phyloP scores from a whole-genome alignment of 2,113 vertebrate species.

The Mohoua ochrocephala region DNA sequence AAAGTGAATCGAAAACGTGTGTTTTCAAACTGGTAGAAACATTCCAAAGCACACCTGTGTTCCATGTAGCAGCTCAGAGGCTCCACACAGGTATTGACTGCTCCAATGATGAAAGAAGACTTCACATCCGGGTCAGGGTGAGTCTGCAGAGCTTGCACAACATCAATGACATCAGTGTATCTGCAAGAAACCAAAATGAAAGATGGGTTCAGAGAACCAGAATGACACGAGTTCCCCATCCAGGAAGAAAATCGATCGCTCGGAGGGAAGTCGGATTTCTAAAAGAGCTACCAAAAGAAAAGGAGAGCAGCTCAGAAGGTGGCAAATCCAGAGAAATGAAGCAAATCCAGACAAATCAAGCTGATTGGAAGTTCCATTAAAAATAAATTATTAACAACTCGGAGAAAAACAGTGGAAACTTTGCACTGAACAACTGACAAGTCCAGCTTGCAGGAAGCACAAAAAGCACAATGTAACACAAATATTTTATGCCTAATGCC shows the following conservation, averaged over 20 bases:
- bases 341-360: neutral
- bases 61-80: constrained; percentile 89
- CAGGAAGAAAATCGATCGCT: neutral
- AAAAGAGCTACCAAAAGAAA: neutral
- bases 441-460: neutral
- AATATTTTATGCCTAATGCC: neutral
- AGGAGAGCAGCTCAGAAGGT: neutral
- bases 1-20: neutral
- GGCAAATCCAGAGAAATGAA: neutral
- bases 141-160: constrained; percentile 87
- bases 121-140: constrained; percentile 86
- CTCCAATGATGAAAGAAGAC: constrained; percentile 79
- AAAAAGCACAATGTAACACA: neutral
- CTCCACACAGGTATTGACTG: constrained; percentile 86
- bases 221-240: neutral
- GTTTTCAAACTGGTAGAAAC: neutral
- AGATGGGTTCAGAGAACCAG: neutral
- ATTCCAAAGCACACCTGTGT: constrained; percentile 77
- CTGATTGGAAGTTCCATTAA: neutral
- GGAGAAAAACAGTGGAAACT: neutral
- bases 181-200: constrained; percentile 50
- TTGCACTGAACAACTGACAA: neutral
- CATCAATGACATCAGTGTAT: constrained; percentile 88
- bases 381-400: neutral
- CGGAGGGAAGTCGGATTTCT: neutral